Conservation (phyloP, 2,888 invertebrate genomes). For the Acrobeloides nanus region DNA sequence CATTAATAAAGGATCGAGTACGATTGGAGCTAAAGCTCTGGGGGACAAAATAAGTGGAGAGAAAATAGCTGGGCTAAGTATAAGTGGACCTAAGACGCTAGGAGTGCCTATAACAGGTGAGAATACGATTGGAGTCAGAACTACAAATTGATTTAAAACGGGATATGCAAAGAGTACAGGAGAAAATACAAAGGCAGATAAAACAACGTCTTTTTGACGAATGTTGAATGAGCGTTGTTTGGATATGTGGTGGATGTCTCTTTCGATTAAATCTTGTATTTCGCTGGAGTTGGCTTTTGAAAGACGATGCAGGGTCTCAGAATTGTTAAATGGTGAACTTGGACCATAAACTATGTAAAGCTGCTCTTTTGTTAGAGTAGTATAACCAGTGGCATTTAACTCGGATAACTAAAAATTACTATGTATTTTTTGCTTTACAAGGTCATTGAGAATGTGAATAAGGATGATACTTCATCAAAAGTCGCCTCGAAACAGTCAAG, state of each 20-base stretch:
- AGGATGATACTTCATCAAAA: too few relatives aligned
- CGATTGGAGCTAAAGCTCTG: conserved; percentile 34
- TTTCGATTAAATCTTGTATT: conserved; percentile 17
- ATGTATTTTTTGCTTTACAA: not conserved
- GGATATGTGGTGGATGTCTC: conserved; percentile 11
- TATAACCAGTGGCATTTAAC: conserved; percentile 41
- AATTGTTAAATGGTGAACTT: conserved; percentile 34
- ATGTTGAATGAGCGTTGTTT: conserved; percentile 7
- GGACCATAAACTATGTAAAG: conserved; percentile 42
- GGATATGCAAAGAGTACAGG: conserved; percentile 7
- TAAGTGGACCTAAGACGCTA: conserved; percentile 46
- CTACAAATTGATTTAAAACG: conserved; percentile 2
- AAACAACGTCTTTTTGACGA: conserved; percentile 14
- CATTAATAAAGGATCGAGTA: conserved; percentile 24
- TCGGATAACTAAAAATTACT: conserved; percentile 20
- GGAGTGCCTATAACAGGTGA: conserved; percentile 42
- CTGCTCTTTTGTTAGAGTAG: conserved; percentile 35
- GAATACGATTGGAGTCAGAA: conserved; percentile 35
- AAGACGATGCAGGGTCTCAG: conserved; percentile 17
- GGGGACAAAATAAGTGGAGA: conserved; percentile 43
- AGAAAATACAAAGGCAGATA: conserved; percentile 19
- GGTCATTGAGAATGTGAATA: too few relatives aligned
- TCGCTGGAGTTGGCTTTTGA: conserved; percentile 11
- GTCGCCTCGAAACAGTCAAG: too few relatives aligned
- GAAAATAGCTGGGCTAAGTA: conserved; percentile 47